phyloP scores from a whole-genome alignment of 2,113 vertebrate genomes.

The Xiphophorus hellerii region DNA sequence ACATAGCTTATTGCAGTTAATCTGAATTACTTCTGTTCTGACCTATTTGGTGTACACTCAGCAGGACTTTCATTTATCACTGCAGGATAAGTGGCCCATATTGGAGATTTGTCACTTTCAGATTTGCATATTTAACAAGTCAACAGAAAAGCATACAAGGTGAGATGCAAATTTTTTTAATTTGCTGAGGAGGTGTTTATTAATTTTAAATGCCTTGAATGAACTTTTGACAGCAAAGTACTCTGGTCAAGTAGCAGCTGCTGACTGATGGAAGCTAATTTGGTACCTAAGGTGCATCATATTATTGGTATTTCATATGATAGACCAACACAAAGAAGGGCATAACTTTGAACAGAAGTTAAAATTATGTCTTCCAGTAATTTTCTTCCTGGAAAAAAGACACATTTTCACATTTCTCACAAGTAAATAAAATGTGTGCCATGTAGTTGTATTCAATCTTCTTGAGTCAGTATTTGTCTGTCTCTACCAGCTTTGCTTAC shows the following conservation, averaged over 20 bases:
- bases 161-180: conserved; percentile 33
- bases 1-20: neutral
- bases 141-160: conserved; percentile 28
- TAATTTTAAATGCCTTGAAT: conserved; percentile 22
- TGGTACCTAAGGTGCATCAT: neutral
- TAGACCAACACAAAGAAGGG: too few species aligned
- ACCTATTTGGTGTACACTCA: conserved; percentile 1
- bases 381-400: too few species aligned
- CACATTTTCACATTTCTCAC: too few species aligned
- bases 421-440: too few species aligned
- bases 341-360: too few species aligned
- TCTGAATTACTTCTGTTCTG: neutral
- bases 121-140: conserved; percentile 52
- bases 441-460: too few species aligned
- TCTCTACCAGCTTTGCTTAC: too few species aligned
- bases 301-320: too few species aligned
- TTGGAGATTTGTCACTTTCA: conserved; percentile 3
- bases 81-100: neutral
- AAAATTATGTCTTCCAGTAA: too few species aligned
- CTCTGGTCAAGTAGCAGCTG: conserved; percentile 43
- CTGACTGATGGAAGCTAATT: conserved; percentile 46
- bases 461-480: too few species aligned
- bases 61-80: conserved; percentile 1
- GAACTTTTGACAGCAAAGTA: conserved; percentile 41
- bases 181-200: conserved; percentile 34